Conservation (phyloP, 2,797 vertebrate genomes). For the Sebastes minor region DNA sequence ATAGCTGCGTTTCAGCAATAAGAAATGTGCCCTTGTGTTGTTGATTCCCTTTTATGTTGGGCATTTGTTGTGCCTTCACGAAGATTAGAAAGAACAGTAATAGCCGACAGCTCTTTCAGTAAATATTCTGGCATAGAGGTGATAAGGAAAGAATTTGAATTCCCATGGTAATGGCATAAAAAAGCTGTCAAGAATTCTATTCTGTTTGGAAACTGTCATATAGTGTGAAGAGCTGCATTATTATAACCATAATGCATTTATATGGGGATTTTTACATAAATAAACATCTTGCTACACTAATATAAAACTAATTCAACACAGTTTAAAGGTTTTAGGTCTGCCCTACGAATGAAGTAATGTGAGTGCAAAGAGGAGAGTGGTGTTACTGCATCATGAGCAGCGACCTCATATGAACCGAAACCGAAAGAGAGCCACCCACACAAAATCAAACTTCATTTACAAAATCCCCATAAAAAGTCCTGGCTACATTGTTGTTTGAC, state of each 20-base stretch:
- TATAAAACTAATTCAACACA: conserved; percentile 15
- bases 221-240: conserved; percentile 24
- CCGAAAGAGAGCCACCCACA: neutral
- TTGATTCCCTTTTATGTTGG: conserved; percentile 61
- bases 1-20: conserved; percentile 44
- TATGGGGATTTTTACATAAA: conserved; percentile 36
- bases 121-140: conserved; percentile 63
- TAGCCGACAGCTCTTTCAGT: conserved; percentile 57
- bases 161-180: conserved; percentile 15
- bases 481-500: conserved; percentile 1
- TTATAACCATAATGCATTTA: conserved; percentile 46
- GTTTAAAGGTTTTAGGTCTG: conserved; percentile 6
- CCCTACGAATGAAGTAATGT: neutral
- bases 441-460: neutral
- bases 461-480: neutral
- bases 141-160: conserved; percentile 66
- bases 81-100: conserved; percentile 64
- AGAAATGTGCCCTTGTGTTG: conserved; percentile 37
- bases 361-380: neutral
- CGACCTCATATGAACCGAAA: conserved; percentile 2
- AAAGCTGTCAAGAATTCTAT: conserved; percentile 40
- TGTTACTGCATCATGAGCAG: neutral
- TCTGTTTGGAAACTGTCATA: conserved; percentile 47
- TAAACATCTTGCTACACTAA: conserved; percentile 20
- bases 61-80: conserved; percentile 54